A percentile compares a stretch with the other conserved stretches of the same genome.
Conservation (phyloP, 1,140 invertebrate genomes). For the Ridgeia piscesae region DNA sequence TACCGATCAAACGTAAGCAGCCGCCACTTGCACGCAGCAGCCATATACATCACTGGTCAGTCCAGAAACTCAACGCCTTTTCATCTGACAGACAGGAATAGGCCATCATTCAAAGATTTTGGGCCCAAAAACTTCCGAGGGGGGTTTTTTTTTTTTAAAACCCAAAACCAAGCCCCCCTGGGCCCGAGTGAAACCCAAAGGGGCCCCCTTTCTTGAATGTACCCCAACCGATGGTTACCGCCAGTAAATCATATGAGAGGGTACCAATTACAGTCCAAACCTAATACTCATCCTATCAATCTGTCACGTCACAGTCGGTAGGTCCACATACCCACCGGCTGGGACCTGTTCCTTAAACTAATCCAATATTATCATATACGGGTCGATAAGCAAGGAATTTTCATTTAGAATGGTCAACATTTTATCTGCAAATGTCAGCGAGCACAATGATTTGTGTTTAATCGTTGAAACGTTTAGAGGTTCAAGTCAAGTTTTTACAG, state of each 20-base stretch:
- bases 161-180: background rate
- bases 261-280: background rate
- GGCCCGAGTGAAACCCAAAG: background rate
- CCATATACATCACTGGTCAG: background rate
- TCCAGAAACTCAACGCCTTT: background rate
- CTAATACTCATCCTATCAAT: background rate
- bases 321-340: background rate
- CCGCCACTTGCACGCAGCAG: background rate
- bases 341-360: background rate
- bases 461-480: background rate
- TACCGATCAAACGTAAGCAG: no score
- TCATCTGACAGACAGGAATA: background rate
- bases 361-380: background rate
- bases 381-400: background rate
- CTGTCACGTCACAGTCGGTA: background rate
- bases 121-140: background rate
- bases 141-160: background rate
- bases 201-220: constrained; percentile 5
- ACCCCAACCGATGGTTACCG: background rate
- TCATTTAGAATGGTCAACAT: background rate
- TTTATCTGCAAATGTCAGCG: background rate
- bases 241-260: background rate
- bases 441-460: background rate
- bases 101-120: background rate
- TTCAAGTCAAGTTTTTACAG: no score